Base-by-base conservation (phyloP, 2,888 invertebrate species). In the Sesia apiformis region DNA sequence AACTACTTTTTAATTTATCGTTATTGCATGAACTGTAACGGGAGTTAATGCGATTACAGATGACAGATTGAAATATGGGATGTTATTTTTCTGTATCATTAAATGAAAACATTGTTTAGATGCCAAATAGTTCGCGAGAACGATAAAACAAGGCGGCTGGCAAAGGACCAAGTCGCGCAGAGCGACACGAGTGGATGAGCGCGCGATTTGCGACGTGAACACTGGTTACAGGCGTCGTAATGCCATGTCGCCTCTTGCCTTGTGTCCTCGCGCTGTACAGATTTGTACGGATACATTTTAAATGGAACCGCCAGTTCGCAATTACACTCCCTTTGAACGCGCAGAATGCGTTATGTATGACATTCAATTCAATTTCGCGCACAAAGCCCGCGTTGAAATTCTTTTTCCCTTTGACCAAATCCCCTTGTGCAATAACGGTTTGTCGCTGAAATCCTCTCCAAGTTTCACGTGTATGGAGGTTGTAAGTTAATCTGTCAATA, bases 321-420 rank as follows among this genome's bases (percentile, higher is more conserved):
- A 86, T 86, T 85, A 87, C 83, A 81, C 78, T 85, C 78, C 82
- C 86, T 88, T 87, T 88, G 85, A 84, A 80, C 77, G 75, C 66
- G 72, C 74, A 76, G 79, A 81, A 85, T 84, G 82, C 79, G 79
- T 80, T 77, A 79, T 78, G 81, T 81, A 84, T 81, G 86, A 82
- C 85, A 81, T 84, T 80, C 83, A 81, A 85, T 87, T 85, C 78
- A 85, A 85, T 87, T 86, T 83, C 63, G 75, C 73, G 74, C 76
- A 84, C 85, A 86, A 84, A 84, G 83, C 81, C 72, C 72, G 72
- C 79, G 76, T 77, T 70, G 75, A 81, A 83, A 83, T 79, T 79
- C 77, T 81, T 79, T 77, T 79, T 85, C 84, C 76, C 84, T 84
- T 82, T 84, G 76, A 78, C 76, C 71, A 71, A 74, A 75, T 74